Base-by-base conservation (phyloP, 2,797 vertebrate species). In the Mallotus villosus region DNA sequence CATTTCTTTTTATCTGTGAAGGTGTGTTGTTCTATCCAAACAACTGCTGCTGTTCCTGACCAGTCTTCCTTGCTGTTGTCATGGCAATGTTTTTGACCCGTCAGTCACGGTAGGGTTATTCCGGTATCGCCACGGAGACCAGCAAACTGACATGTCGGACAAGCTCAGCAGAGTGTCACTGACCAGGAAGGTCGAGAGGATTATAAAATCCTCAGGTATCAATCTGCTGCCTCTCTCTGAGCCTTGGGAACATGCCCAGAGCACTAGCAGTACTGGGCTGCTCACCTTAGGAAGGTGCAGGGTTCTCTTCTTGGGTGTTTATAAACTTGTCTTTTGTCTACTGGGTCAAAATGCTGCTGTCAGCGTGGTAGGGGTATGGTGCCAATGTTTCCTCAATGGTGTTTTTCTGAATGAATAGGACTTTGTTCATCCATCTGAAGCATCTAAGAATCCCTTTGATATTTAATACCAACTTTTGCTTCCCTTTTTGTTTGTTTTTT, bases 101-200 rank as follows among this genome's bases (percentile, higher is more conserved):
- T 90, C 89, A 88, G 66, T 91, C 90, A 88, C 62, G 5, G 46
- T 34, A 63, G 82, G 84, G 89, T 91, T 86, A 89, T 65, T 32
- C 68, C 67, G 58, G 55, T 74, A 29, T 64, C 25, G 62, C 61
- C 60, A 68, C 24, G 25, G 74, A 80, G 74, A 74, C 70, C 81
- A 7, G 77, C 24, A 17, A 80, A 78, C 83, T 85, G 87, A 89
- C 87, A 85, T 62, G 73, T 86, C 80, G 84, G 83, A 84, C 86
- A 88, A 86, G 87, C 74, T 67, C 62, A 67, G 73, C 59, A 21
- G 63, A 71, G 72, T 68, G 63, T 87, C 84, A 70, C 73, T 61
- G 61, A 65, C 69, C 78, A 83, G 83, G 85, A 84, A 84, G 85
- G 80, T 88, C 85, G 74, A 76, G 49, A 9, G 87, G 88, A 88